Evolutionary conservation across 2,113 vertebrate genomes (phyloP), one percentile per base, ranked within the genome.

Genomic region (Marcusenius ussheri): DNA sequence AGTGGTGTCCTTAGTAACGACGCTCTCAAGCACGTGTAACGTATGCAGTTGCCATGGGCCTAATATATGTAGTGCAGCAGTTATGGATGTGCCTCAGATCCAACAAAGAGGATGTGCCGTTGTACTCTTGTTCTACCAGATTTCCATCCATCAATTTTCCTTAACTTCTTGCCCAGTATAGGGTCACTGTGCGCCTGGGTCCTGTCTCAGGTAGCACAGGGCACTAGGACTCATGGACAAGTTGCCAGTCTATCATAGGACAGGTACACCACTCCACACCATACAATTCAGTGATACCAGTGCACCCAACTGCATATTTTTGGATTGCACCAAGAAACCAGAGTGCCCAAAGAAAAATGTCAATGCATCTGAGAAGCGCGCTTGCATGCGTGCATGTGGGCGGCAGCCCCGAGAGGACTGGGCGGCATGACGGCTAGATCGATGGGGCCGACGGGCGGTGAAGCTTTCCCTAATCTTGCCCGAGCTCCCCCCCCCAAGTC

Each of bases 391-490:
- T 50, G 84, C 5, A 74, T 2, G 66, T 31, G 62, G 62, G n/a
- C 2, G 24, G 83, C 83, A 50, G 49, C 35, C 10, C 47, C 10
- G 27, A 6, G 13, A 45, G 21, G 70, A 21, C 49, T 17, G 19
- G 50, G 31, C 47, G 49, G 56, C 50, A 42, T 39, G 39, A 46
- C 45, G 31, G 35, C 62, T 89, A 91, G 89, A 91, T 89, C 62
- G 88, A 91, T 86, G 84, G 35, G 85, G 19, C 10, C 24, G 21
- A 11, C 89, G 85, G 88, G 85, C 7, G 35, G 90, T 83, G 83
- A 89, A 51, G 88, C 90, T 88, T 88, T 74, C 53, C 83, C 88
- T 89, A 35, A 56, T 93, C 92, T 46, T 0, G 90, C 35, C 90
- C 66, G 21, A 86, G n/a, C 53, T 45, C 58, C 39, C 88, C 58